A percentile compares a stretch with the other conserved stretches of the same genome.
These are phyloP conservation scores for Laspeyria flexula DNA, from an alignment of 2,888 invertebrate genomes.

Conservation along the genomic window DNA sequence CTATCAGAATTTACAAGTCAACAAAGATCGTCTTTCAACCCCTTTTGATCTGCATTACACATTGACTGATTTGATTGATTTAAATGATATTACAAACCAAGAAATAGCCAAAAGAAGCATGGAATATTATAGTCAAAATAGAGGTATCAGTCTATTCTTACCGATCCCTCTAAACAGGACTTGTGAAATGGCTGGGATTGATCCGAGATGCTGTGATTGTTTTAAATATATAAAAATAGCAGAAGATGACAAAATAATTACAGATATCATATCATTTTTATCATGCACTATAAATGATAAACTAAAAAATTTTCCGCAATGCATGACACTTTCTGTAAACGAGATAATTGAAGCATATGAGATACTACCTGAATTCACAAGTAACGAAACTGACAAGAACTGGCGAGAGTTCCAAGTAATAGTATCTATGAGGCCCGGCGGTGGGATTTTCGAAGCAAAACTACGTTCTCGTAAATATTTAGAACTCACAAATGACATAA, in stretches of 20 bases:
- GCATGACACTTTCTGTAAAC: constrained; percentile 11
- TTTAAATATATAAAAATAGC: constrained; percentile 72
- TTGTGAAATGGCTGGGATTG: constrained; percentile 90
- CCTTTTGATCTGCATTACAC: constrained; percentile 93
- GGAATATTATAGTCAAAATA: constrained; percentile 53
- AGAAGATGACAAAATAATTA: neutral
- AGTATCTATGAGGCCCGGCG: constrained; percentile 21
- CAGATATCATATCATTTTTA: constrained; percentile 7
- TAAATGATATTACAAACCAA: constrained; percentile 56
- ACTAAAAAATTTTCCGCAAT: constrained; percentile 13
- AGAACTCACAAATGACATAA: constrained; percentile 8
- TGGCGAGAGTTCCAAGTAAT: constrained; percentile 20
- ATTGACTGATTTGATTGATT: constrained; percentile 87
- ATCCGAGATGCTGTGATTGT: constrained; percentile 93
- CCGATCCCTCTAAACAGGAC: constrained; percentile 89
- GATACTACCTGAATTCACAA: constrained; percentile 14
- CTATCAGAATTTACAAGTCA: constrained; percentile 86
- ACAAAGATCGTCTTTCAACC: constrained; percentile 88
- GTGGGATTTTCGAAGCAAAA: constrained; percentile 15
- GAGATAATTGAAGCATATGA: constrained; percentile 20
- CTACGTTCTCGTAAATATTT: constrained; percentile 6
- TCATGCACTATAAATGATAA: constrained; percentile 8
- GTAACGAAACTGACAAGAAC: constrained; percentile 8
- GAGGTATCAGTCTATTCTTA: constrained; percentile 91
- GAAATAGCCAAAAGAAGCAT: constrained; percentile 53